Conservation (phyloP, 2,797 vertebrate genomes). For the Muscicapa comitata region DNA sequence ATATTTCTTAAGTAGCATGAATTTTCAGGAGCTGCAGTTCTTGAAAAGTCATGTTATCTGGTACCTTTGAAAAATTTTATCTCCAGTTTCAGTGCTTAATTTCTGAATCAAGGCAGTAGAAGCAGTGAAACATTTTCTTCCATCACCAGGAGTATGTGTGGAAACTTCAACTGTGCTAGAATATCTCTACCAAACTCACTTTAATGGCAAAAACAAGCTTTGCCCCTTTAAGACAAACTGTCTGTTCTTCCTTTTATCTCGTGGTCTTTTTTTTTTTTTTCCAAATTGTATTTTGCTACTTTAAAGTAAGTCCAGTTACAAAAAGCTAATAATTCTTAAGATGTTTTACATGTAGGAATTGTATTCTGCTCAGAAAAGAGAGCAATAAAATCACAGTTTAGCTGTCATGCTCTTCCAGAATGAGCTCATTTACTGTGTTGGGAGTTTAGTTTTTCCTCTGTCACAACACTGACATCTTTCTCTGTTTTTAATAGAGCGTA, state of each 20-base stretch:
- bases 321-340: background rate
- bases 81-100: background rate
- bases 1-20: accelerated
- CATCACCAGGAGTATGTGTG: background rate
- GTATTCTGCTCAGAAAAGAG: background rate
- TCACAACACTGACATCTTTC: background rate
- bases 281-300: background rate
- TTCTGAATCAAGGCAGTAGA: background rate
- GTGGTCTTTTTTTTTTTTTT: background rate
- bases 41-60: background rate
- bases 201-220: background rate
- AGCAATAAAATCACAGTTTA: background rate
- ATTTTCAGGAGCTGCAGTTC: background rate
- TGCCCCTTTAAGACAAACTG: background rate
- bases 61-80: background rate
- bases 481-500: conserved; percentile 78
- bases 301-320: background rate
- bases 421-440: background rate
- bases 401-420: background rate
- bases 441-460: background rate
- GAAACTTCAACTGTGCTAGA: background rate
- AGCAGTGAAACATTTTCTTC: background rate
- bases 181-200: background rate
- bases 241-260: accelerated
- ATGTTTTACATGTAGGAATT: background rate